Conservation (phyloP, 2,113 vertebrate species). For the Tychaedon coryphoeus region DNA sequence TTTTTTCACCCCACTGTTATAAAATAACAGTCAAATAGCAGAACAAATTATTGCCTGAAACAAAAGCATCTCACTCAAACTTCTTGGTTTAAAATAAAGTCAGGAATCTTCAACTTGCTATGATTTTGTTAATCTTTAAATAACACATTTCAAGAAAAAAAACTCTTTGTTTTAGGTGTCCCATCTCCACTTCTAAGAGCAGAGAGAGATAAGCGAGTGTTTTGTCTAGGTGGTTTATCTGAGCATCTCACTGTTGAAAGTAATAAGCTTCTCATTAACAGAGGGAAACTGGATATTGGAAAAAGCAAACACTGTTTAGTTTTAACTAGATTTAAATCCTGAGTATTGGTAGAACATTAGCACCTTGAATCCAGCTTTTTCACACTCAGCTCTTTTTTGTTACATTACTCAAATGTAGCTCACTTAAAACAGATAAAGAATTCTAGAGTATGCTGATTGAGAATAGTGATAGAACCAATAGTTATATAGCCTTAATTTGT, state of each 20-base stretch:
- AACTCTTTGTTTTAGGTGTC: background rate
- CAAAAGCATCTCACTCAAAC: background rate
- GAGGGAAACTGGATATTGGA: background rate
- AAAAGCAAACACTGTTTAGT: background rate
- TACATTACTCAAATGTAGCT: background rate
- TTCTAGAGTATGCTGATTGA: background rate
- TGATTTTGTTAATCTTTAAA: background rate
- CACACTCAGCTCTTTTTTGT: background rate
- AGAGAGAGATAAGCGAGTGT: background rate
- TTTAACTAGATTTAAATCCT: background rate
- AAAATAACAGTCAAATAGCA: background rate
- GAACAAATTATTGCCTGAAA: background rate
- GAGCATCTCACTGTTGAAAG: background rate
- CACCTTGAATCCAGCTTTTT: background rate
- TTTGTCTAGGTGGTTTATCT: background rate
- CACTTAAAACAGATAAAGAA: background rate
- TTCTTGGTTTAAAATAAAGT: background rate
- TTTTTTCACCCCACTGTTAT: background rate
- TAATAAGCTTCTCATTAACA: background rate
- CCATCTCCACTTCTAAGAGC: background rate
- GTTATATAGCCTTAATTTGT: background rate
- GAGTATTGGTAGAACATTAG: background rate
- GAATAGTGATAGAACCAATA: background rate
- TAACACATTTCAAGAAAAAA: background rate
- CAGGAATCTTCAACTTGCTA: background rate